Conservation (phyloP, 2,113 vertebrate species). For the Hystrix brachyura region DNA sequence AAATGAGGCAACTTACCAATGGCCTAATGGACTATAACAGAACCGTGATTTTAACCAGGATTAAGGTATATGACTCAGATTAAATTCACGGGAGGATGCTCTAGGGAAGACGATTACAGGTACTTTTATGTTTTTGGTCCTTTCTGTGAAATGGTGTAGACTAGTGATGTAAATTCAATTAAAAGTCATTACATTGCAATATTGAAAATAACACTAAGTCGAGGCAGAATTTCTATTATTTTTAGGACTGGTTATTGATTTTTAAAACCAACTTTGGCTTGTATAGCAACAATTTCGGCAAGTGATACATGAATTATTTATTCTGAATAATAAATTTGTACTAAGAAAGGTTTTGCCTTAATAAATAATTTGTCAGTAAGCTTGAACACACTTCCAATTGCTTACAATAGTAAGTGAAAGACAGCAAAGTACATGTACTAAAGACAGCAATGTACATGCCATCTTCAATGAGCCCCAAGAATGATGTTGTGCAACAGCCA, state of each 20-base stretch:
- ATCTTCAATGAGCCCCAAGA: not conserved
- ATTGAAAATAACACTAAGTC: not conserved
- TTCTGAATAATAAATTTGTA: not conserved
- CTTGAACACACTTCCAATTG: not conserved
- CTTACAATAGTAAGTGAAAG: constrained; percentile 37
- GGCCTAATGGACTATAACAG: not conserved
- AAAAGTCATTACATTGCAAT: not conserved
- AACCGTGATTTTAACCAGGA: not conserved
- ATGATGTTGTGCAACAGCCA: not conserved
- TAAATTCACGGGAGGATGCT: not conserved
- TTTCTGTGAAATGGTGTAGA: not conserved
- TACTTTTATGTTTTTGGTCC: not conserved
- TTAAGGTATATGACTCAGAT: not conserved
- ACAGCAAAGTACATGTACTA: too few species aligned
- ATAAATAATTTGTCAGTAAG: constrained; percentile 8
- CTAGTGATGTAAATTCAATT: not conserved
- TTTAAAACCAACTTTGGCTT: not conserved
- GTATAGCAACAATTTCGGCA: not conserved
- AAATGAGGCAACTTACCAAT: not conserved
- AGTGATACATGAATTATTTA: constrained; percentile 3
- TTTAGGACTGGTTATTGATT: constrained; percentile 9
- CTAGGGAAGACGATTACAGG: not conserved
- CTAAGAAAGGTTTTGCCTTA: not conserved
- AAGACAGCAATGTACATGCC: not conserved
- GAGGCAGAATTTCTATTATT: constrained; percentile 22